Conservation (phyloP, 2,113 vertebrate genomes). For the Catagonus wagneri region DNA sequence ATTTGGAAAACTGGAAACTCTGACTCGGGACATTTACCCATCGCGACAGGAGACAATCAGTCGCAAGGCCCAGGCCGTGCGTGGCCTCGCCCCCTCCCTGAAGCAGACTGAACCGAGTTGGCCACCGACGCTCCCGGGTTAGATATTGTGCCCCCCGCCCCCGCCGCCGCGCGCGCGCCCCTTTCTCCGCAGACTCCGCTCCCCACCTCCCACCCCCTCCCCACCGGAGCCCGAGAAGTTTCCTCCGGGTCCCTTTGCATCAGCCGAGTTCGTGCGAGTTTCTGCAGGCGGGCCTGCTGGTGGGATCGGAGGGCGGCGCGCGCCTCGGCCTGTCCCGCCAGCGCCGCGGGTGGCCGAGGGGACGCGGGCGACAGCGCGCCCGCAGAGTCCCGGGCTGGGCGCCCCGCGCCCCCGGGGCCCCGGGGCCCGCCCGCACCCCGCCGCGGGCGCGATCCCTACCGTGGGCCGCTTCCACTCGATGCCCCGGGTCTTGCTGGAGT, state of each 20-base stretch:
- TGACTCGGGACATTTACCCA: background rate
- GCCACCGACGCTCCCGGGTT: background rate
- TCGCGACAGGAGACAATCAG: background rate
- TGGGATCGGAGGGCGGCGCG: background rate
- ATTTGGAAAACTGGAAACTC: background rate
- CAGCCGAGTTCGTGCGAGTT: background rate
- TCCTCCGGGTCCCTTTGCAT: background rate
- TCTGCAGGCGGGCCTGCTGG: background rate
- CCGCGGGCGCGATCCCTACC: slow-evolving; percentile 83
- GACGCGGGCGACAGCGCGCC: background rate
- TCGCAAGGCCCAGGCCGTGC: background rate
- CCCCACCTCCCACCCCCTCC: background rate
- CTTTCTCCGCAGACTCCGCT: too few relatives aligned
- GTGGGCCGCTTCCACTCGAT: slow-evolving; percentile 92
- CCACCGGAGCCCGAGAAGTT: background rate
- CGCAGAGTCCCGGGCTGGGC: background rate
- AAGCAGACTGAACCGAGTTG: background rate
- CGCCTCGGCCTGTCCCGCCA: background rate
- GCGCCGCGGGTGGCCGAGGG: background rate
- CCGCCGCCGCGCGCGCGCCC: rapidly evolving
- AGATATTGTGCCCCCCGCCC: rapidly evolving
- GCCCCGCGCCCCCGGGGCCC: background rate
- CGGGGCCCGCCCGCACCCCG: background rate
- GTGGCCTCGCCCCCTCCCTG: background rate
- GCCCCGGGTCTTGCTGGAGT: slow-evolving; percentile 90